Base-by-base conservation (phyloP, 2,113 vertebrate genomes). In the Dicaeum eximium region DNA sequence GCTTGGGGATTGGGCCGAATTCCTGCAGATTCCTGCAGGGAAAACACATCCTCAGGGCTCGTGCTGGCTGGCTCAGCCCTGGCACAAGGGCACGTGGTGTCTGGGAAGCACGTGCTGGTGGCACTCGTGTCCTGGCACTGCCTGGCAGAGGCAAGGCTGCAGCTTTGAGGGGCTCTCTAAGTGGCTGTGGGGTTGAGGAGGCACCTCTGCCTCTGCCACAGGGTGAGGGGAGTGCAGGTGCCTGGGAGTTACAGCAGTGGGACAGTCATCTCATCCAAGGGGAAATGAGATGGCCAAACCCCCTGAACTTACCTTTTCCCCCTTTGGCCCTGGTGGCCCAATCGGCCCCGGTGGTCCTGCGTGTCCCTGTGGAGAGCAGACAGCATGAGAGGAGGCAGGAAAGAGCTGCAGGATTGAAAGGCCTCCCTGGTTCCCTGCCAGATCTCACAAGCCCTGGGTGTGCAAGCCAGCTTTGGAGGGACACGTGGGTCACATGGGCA, bases 301-400 rank as follows among this genome's bases (percentile, higher is more conserved):
- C 25, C 11, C 38, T 1, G 1, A 57, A 10, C 95, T 84, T 98
- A 99, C 99, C 99, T 99, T 99, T 98, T 99, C 98, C 89, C 99
- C 99, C 98, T 99, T 99, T 88, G 98, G 97, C 96, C 99, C 99
- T 38, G 98, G 98, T 94, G 98, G 93, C 95, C 99, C 99, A 3
- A 99, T 98, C 4, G 99, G 98, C 54, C 99, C 99, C 5, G 96
- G 96, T 28, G 98, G 78, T 97, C 99, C 99, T 87, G 98, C 97
- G 64, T 99, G 99, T 60, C 99, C 99, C 99, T 99, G 92, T 18
- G 82, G 93, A 89, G 73, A 97, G 88, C 78, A 87, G 65, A 94
- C 44, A 93, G 74, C 3, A 20, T 0, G 10, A 74, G 72, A 80
- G 40, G 67, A 74, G 70, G 50, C 50, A 79, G 50, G 15, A 64